These are phyloP conservation scores for Pogonomyrmex barbatus DNA, from an alignment of 1,140 invertebrate genomes.

Conservation along the genomic window DNA sequence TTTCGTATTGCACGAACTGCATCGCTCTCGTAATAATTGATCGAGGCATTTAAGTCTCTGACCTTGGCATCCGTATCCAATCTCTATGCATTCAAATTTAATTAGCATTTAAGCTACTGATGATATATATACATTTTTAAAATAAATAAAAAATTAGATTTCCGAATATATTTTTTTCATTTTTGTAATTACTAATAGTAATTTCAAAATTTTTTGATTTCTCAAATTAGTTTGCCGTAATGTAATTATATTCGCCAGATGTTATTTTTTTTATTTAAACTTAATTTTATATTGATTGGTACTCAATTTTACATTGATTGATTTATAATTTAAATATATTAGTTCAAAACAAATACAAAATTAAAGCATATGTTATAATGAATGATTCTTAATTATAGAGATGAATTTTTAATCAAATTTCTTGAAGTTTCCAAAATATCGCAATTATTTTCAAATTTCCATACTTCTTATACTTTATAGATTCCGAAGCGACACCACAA, in stretches of 20 bases:
- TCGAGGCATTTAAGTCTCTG: slow-evolving; percentile 44
- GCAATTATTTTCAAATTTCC: too few relatives aligned
- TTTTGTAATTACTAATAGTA: not conserved
- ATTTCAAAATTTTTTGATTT: not conserved
- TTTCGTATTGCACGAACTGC: slow-evolving; percentile 3
- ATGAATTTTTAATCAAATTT: slow-evolving; percentile 6
- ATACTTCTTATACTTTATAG: not conserved
- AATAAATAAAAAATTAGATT: not conserved
- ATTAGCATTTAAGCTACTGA: slow-evolving; percentile 6
- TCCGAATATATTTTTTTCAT: not conserved
- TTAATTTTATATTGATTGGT: slow-evolving; percentile 25
- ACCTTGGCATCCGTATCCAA: slow-evolving; percentile 17
- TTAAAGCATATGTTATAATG: not conserved
- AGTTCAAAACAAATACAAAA: not conserved
- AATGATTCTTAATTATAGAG: not conserved
- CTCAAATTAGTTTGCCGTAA: not conserved
- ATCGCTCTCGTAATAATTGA: slow-evolving; percentile 41
- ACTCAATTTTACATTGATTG: not conserved
- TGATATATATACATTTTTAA: not conserved
- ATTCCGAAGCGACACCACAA: not conserved
- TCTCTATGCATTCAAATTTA: slow-evolving; percentile 38
- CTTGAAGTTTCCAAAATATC: not conserved
- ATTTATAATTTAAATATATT: not conserved
- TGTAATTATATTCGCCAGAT: not conserved
- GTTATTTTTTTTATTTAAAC: not conserved